Evolutionary conservation across 2,888 invertebrate species (phyloP).

Genomic region (Ectemnius lituratus): DNA sequence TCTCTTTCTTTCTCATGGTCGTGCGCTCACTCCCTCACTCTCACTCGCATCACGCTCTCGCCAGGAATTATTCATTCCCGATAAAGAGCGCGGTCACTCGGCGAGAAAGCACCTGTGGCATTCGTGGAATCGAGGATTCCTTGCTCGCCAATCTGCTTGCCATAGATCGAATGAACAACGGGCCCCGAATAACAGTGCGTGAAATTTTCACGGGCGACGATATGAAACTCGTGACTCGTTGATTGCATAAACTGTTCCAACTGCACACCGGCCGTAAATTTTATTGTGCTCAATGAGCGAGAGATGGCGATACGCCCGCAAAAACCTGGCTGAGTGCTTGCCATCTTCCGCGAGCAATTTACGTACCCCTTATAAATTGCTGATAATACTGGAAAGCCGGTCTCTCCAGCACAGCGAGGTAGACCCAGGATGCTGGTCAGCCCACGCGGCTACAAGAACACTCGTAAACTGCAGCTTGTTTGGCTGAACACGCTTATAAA

Average conservation of each 20-base stretch:
- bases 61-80: slow-evolving; percentile 66
- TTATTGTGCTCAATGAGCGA: neutral
- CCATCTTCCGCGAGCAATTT: slow-evolving; percentile 6
- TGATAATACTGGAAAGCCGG: slow-evolving; percentile 10
- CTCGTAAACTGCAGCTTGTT: slow-evolving; percentile 56
- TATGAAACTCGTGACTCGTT: too few relatives aligned
- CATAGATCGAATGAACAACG: too few relatives aligned
- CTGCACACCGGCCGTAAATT: neutral
- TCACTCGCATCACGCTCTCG: slow-evolving; percentile 18
- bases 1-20: too few relatives aligned
- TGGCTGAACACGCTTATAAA: slow-evolving; percentile 54
- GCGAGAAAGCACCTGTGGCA: slow-evolving; percentile 63
- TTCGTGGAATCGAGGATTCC: slow-evolving; percentile 18
- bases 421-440: slow-evolving; percentile 34
- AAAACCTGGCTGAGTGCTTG: slow-evolving; percentile 17
- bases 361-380: slow-evolving; percentile 26
- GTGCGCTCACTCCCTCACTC: too few relatives aligned
- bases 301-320: slow-evolving; percentile 1
- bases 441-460: slow-evolving; percentile 42
- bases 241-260: too few relatives aligned
- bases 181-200: too few relatives aligned
- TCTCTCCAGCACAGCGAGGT: slow-evolving; percentile 36
- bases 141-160: neutral
- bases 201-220: too few relatives aligned
- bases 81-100: slow-evolving; percentile 61